A percentile compares a stretch with the other conserved stretches of the same genome.
Conservation (phyloP, 2,797 vertebrate genomes). For the Morelia viridis region DNA sequence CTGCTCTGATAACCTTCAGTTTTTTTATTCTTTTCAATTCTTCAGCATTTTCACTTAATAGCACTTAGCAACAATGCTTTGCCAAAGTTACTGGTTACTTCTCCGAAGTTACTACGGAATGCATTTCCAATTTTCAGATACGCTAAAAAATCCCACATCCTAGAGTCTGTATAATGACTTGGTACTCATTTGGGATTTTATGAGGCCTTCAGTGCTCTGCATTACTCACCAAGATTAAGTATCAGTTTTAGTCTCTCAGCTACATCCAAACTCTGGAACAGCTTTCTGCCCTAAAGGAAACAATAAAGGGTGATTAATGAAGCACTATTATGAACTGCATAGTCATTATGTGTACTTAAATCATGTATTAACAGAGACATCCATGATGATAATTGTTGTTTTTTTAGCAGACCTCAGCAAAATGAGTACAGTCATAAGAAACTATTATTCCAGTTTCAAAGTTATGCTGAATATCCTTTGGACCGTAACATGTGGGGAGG, state of each 20-base stretch:
- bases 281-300: constrained; percentile 83
- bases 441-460: neutral
- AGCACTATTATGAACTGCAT: neutral
- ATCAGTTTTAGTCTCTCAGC: constrained; percentile 92
- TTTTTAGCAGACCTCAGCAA: neutral
- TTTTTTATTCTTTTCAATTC: neutral
- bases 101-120: neutral
- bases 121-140: neutral
- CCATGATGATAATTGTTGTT: neutral
- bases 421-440: neutral
- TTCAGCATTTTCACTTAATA: neutral
- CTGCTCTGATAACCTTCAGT: neutral
- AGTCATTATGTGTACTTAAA: neutral
- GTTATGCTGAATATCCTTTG: neutral
- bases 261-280: constrained; percentile 91
- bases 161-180: neutral
- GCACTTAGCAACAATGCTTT: neutral
- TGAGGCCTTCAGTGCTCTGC: constrained; percentile 1
- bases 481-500: neutral
- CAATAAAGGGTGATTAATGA: constrained; percentile 21
- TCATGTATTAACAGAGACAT: neutral
- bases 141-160: neutral
- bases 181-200: neutral
- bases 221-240: constrained; percentile 87
- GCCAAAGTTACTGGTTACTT: neutral